Base-by-base conservation (phyloP, 2,888 invertebrate genomes). In the Ectropis crepuscularia region DNA sequence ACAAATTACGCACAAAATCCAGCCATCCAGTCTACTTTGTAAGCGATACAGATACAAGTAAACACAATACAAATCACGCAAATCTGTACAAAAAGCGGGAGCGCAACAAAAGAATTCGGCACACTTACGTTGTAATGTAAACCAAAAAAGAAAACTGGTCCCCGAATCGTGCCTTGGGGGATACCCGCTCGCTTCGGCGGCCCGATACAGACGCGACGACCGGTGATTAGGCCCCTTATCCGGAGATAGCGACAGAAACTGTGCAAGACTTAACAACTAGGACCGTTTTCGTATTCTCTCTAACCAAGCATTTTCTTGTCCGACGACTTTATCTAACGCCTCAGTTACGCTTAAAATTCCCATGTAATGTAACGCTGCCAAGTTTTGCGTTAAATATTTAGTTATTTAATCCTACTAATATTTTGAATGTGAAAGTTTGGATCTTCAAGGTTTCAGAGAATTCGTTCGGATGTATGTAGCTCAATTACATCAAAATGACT, bases 221-320 rank as follows among this genome's bases (percentile, higher is more conserved):
- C 87, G 92, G 92, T 92, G 93, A 92, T 93, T 92, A 92, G 93
- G 89, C 92, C 88, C 83, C 91, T 91, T 92, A 92, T 92, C 93
- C 92, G 86, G 82, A 90, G 92, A 92, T 91, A 92, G 92, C 91
- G 91, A 87, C 88, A 90, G 90, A 91, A 92, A 92, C 91, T 91
- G 91, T 90, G 87, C 90, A 90, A 91, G 92, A 92, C 92, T 92
- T 92, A 92, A 92, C 92, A 92, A 92, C 92, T 92, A 92, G 90
- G 86, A 89, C 87, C 91, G 84, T 90, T 91, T 91, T 91, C 91
- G 90, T 92, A 91, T 92, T 92, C 90, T 85, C 86, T 86, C 86
- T 86, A 75, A 88, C 87, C 89, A 88, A 88, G 88, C 83, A 89
- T 89, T 92, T 90, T 90, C 89, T 87, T 87, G 81, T 79, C 82